Evolutionary conservation across 1,140 invertebrate genomes (phyloP), one percentile per base, ranked within the genome.

Genomic region (Drosophila orosa): DNA sequence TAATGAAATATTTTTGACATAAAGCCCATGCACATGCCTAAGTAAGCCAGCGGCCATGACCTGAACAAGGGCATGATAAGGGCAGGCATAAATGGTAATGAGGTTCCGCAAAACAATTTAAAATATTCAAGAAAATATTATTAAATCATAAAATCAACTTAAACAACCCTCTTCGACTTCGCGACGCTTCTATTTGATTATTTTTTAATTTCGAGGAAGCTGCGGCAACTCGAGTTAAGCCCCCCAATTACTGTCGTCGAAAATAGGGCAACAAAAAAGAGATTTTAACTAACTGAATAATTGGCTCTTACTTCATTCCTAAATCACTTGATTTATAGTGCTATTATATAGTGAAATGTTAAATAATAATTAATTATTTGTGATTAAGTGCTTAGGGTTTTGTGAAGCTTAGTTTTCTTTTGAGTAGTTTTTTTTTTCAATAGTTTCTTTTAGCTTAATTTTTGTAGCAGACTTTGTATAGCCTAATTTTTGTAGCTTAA

Each of bases 191-290:
- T 13, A 7, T 45, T 24, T 24, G 13, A 45, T 45, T 45, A 22
- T 45, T 45, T n/a, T 15, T 22, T 22, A 52, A 52, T 33, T 52
- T 52, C 29, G 17, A 52, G 48, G 29, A 31, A 52, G 48, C 29
- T 19, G 29, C 17, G 3, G 25, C n/a, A 29, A 47, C 45, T 17
- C 13, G n/a, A 29, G 25, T 48, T 5, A 15, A 52, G 29, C 3
- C 27, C 29, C 47, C 27, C 44, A 50, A 50, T 33, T 50, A 50
- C 27, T 33, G 48, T 50, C 25, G 6, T 29, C 25, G n/a, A 19
- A 19, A 12, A 31, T n/a, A 17, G n/a, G 45, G 9, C 3, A 6
- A 13, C 4, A 42, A 13, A 13, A 48, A 50, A 19, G n/a, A 17
- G 0, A 6, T 12, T 7, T 22, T 15, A 33, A 52, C 9, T 31